Conservation (phyloP, 2,113 vertebrate species). For the Dissostichus mawsoni region DNA sequence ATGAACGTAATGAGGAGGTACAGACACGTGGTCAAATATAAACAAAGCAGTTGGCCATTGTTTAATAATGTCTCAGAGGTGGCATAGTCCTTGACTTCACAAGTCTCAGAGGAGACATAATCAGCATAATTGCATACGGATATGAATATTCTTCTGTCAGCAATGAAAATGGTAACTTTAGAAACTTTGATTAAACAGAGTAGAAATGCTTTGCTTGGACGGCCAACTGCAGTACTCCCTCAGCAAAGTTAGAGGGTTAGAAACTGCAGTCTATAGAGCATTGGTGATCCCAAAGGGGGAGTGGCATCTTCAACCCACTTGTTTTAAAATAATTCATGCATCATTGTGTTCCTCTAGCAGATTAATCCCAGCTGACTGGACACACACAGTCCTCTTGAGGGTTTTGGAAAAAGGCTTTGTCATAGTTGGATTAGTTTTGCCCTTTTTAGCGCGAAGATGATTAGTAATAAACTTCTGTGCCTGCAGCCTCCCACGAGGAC, state of each 20-base stretch:
- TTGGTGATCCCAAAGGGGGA: conserved; percentile 29
- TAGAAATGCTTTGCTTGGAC: conserved; percentile 21
- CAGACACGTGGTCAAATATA: conserved; percentile 47
- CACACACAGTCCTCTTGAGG: conserved; percentile 43
- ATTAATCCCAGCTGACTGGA: conserved; percentile 51
- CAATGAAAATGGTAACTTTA: conserved; percentile 63
- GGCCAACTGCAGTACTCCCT: conserved; percentile 35
- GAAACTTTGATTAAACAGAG: conserved; percentile 53
- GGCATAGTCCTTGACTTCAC: conserved; percentile 62
- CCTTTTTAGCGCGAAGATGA: conserved; percentile 49
- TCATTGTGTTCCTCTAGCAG: conserved; percentile 37
- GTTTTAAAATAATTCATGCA: conserved; percentile 57
- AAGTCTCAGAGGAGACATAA: conserved; percentile 66
- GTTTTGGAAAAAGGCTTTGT: conserved; percentile 55
- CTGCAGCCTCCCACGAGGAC: conserved; percentile 56
- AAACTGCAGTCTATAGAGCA: conserved; percentile 12
- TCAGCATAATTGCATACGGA: conserved; percentile 65
- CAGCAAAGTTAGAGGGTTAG: conserved; percentile 27
- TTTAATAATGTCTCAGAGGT: conserved; percentile 61
- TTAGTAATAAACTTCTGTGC: conserved; percentile 55
- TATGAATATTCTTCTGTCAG: conserved; percentile 63
- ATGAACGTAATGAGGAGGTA: conserved; percentile 56
- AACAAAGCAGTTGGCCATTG: conserved; percentile 65
- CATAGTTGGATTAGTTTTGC: conserved; percentile 56
- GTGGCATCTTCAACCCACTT: conserved; percentile 56